Conservation (phyloP, 2,113 vertebrate genomes). For the Otis tarda region DNA sequence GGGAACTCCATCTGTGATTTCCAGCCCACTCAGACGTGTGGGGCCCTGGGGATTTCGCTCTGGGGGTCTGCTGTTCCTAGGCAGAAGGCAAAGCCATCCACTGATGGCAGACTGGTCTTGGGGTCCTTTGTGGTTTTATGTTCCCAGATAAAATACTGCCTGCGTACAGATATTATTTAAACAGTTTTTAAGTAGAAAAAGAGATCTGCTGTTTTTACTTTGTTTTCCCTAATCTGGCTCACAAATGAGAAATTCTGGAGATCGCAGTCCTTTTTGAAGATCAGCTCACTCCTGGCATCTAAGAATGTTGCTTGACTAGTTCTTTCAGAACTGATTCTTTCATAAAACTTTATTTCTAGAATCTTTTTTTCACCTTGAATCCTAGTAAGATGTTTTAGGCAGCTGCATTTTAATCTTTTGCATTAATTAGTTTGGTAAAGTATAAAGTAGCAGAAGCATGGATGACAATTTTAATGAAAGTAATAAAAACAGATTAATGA, state of each 20-base stretch:
- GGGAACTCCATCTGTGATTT: not conserved
- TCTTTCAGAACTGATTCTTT: not conserved
- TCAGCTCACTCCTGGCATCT: not conserved
- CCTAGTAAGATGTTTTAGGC: not conserved
- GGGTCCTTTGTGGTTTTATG: not conserved
- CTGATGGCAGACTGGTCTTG: not conserved
- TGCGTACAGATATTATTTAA: not conserved
- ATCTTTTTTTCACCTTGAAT: not conserved
- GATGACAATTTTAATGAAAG: slow-evolving; percentile 29
- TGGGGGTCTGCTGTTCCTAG: not conserved
- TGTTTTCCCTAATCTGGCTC: not conserved
- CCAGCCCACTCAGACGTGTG: not conserved
- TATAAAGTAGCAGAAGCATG: not conserved
- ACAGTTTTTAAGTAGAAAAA: not conserved
- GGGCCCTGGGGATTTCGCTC: accelerated
- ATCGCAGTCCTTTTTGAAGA: not conserved
- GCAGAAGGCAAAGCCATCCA: not conserved
- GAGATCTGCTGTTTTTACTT: not conserved
- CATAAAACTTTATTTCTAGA: not conserved
- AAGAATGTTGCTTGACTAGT: not conserved
- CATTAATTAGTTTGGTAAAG: slow-evolving; percentile 9
- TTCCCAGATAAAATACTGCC: not conserved
- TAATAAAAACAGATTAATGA: slow-evolving; percentile 27
- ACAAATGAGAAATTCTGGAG: not conserved
- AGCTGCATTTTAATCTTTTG: not conserved